Evolutionary conservation across 1,140 invertebrate species (phyloP), one percentile per base, ranked within the genome.

Genomic region (Hyphantria cunea): DNA sequence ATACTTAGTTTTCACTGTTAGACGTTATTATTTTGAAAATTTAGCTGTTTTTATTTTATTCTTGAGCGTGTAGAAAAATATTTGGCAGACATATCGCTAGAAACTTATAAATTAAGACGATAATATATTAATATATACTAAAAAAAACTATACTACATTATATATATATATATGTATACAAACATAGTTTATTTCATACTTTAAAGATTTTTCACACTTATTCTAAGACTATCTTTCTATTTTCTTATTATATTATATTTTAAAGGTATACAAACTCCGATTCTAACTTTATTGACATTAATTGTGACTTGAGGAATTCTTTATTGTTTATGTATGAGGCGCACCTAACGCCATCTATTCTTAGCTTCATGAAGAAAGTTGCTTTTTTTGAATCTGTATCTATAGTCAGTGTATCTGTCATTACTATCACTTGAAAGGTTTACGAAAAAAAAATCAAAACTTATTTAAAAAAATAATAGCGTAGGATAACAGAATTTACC

Each of bases 41-140:
- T 66, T 61, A 53, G 44, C 55, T 54, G 55, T 60, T 49, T 52
- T 54, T 47, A 33, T 39, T 66, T 66, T 44, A 13, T 41, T 55
- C 52, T 51, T 65, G 44, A 49, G 56, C 56, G 56, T 51, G 48
- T 60, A 66, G 56, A 25, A 60, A 56, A 65, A 65, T 39, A 49
- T 58, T 50, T 25, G 51, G 44, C 41, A 66, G 45, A 66, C 64
- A 66, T 66, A 66, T 66, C 64, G 64, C 64, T 66, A 66, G 64
- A 60, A 49, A 47, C 44, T 65, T 65, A 65, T 53, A 50, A 34
- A 51, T 9, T 65, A 65, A 65, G 63, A 47, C 52, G 54, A 39
- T 59, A 42, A 45, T 51, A 56, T 56, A 56, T 58, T 39, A 32
- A 58, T 45, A 61, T 37, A 66, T 50, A 64, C 25, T 42, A 66